phyloP scores from a whole-genome alignment of 1,140 invertebrate genomes.

The Camponotus vicinus region DNA sequence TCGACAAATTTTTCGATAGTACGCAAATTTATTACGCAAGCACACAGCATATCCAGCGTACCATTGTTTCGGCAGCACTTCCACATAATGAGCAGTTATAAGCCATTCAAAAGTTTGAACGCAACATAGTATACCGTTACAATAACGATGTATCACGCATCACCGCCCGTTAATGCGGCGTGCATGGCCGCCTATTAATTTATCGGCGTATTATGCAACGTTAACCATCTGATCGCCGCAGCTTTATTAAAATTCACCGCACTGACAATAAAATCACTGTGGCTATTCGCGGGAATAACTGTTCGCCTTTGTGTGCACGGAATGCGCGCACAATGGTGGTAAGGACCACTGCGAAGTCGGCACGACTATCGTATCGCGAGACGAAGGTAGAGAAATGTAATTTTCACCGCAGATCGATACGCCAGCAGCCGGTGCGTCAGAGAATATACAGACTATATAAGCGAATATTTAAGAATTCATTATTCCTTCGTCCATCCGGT shows the following conservation, averaged over 20 bases:
- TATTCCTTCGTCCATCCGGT: slow-evolving; percentile 63
- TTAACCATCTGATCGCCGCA: slow-evolving; percentile 56
- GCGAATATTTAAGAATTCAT: slow-evolving; percentile 78
- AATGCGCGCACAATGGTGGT: neutral
- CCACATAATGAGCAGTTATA: slow-evolving; percentile 63
- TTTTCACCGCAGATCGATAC: slow-evolving; percentile 66
- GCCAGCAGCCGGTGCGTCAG: neutral
- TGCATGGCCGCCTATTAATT: slow-evolving; percentile 66
- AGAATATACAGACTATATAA: slow-evolving; percentile 54
- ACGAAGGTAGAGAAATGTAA: slow-evolving; percentile 21
- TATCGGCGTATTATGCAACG: slow-evolving; percentile 72
- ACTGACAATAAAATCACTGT: slow-evolving; percentile 53
- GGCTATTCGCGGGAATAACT: slow-evolving; percentile 38
- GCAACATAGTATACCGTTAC: slow-evolving; percentile 34
- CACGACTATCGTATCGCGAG: neutral
- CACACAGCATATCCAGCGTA: neutral
- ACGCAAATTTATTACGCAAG: slow-evolving; percentile 11
- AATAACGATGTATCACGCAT: slow-evolving; percentile 66
- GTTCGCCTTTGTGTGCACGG: neutral
- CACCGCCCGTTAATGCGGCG: slow-evolving; percentile 41
- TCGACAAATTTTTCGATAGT: slow-evolving; percentile 9
- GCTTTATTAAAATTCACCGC: slow-evolving; percentile 67
- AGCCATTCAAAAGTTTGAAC: slow-evolving; percentile 65
- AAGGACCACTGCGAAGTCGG: neutral
- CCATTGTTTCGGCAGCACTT: slow-evolving; percentile 14